These are phyloP conservation scores for Melinaea marsaeus DNA, from an alignment of 2,888 invertebrate species.

Conservation along the genomic window DNA sequence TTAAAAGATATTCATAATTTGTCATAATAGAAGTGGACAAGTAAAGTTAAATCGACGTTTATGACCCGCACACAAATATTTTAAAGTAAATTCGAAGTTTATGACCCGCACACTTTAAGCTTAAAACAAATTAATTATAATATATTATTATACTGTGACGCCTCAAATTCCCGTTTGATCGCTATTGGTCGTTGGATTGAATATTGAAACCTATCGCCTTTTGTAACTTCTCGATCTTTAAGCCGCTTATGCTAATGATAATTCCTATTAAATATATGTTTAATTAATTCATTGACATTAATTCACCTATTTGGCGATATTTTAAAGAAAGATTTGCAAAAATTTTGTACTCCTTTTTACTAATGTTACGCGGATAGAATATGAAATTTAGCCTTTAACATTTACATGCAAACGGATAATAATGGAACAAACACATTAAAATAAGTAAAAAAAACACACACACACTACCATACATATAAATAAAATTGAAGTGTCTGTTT, in stretches of 20 bases:
- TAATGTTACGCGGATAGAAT: no score
- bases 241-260: constrained; percentile 39
- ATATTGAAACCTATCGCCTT: constrained; percentile 56
- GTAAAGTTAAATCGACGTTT: constrained; percentile 54
- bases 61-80: constrained; percentile 59
- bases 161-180: constrained; percentile 62
- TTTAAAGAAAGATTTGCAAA: constrained; percentile 15
- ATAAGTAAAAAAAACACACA: no score
- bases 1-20: constrained; percentile 18
- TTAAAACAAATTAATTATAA: constrained; percentile 65
- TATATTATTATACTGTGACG: constrained; percentile 41
- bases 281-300: neutral
- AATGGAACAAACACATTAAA: no score
- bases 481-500: no score
- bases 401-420: no score
- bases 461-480: no score
- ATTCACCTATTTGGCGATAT: constrained; percentile 12
- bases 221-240: constrained; percentile 38
- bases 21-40: constrained; percentile 27
- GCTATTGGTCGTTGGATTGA: constrained; percentile 57
- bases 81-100: constrained; percentile 53
- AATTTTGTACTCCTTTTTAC: no score
- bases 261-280: constrained; percentile 3
- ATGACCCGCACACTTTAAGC: constrained; percentile 54
- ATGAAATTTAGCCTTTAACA: no score